A percentile compares a stretch with the other conserved stretches of the same genome.
Evolutionary conservation across 2,113 vertebrate species (phyloP).

Genomic region (Microtus ochrogaster): DNA sequence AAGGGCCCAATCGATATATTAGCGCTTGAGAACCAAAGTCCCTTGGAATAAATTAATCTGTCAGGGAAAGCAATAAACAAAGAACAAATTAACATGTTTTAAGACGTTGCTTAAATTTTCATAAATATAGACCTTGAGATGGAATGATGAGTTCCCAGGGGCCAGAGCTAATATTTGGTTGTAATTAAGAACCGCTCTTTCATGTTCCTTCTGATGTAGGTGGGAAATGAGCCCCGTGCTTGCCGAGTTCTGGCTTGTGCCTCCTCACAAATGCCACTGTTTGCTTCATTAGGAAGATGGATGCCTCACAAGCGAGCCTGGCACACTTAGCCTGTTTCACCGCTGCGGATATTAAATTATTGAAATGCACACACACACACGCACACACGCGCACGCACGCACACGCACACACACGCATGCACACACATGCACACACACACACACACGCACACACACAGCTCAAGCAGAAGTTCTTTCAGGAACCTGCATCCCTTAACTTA

Average conservation of each 20-base stretch:
- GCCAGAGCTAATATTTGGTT: slow-evolving; percentile 89
- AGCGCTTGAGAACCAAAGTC: slow-evolving; percentile 88
- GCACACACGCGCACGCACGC: no score
- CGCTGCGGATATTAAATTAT: slow-evolving; percentile 61
- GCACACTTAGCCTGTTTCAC: slow-evolving; percentile 35
- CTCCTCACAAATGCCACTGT: slow-evolving; percentile 74
- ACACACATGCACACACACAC: no score
- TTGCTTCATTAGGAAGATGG: slow-evolving; percentile 77
- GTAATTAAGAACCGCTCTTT: slow-evolving; percentile 90
- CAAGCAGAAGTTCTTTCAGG: neutral
- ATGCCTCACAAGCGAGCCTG: slow-evolving; percentile 68
- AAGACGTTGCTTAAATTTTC: slow-evolving; percentile 92
- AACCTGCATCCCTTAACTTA: neutral
- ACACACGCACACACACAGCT: neutral
- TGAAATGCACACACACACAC: neutral
- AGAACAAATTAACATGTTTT: slow-evolving; percentile 92
- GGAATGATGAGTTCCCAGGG: slow-evolving; percentile 90
- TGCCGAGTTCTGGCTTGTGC: slow-evolving; percentile 80
- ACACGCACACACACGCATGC: no score
- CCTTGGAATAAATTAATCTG: slow-evolving; percentile 90
- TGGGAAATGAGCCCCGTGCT: slow-evolving; percentile 84
- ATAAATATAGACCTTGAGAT: slow-evolving; percentile 91
- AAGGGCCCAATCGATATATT: slow-evolving; percentile 86
- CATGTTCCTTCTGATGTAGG: slow-evolving; percentile 89
- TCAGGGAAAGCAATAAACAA: slow-evolving; percentile 90